These are phyloP conservation scores for Conopomorpha cramerella DNA, from an alignment of 1,140 invertebrate genomes.

Conservation along the genomic window DNA sequence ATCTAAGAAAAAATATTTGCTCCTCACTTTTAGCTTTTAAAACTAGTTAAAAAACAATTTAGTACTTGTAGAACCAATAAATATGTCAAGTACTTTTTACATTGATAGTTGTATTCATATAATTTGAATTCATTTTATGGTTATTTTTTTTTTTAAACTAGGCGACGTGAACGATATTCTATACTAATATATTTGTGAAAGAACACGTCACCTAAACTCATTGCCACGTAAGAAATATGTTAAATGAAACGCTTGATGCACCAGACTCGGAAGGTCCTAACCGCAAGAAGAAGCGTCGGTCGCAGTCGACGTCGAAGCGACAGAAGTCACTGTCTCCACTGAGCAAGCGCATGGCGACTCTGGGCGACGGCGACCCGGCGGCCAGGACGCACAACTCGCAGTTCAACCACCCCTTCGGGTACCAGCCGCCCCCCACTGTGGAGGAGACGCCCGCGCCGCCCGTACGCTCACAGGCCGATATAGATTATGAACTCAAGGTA, in stretches of 20 bases:
- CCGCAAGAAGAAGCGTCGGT: slow-evolving; percentile 66
- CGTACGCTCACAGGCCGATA: slow-evolving; percentile 40
- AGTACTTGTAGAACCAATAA: too few relatives aligned
- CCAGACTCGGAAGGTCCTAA: slow-evolving; percentile 61
- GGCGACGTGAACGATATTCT: too few relatives aligned
- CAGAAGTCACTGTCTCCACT: slow-evolving; percentile 76
- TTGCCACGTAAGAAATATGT: too few relatives aligned
- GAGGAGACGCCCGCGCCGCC: slow-evolving; percentile 28
- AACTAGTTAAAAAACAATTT: too few relatives aligned
- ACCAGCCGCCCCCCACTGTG: slow-evolving; percentile 36
- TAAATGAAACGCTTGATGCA: slow-evolving; percentile 7
- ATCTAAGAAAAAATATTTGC: too few relatives aligned
- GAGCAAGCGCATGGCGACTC: slow-evolving; percentile 77
- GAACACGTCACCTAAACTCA: too few relatives aligned
- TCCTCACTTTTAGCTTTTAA: too few relatives aligned
- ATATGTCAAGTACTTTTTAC: too few relatives aligned
- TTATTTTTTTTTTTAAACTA: too few relatives aligned
- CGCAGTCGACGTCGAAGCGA: slow-evolving; percentile 64
- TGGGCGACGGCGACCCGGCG: slow-evolving; percentile 57
- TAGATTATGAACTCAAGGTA: slow-evolving; percentile 71
- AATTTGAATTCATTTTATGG: too few relatives aligned
- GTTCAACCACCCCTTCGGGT: slow-evolving; percentile 61
- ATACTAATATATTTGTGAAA: too few relatives aligned
- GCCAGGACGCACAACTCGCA: slow-evolving; percentile 63
- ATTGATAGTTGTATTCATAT: too few relatives aligned